Evolutionary conservation across 2,888 invertebrate genomes (phyloP).

Genomic region (Gortyna flavago): DNA sequence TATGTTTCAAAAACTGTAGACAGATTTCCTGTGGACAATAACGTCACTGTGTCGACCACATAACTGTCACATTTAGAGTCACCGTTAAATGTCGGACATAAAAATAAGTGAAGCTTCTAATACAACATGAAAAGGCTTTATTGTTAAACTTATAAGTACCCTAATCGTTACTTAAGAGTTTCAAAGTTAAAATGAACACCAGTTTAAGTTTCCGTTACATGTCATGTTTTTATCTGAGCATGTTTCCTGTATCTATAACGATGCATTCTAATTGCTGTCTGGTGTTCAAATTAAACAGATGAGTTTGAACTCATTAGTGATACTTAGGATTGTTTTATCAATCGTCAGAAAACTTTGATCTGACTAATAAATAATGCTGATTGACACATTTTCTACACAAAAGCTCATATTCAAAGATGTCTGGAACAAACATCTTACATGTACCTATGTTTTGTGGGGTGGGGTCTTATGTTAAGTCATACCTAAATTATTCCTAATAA

Average conservation of each 20-base stretch:
- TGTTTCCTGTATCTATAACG: conserved; percentile 55
- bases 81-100: conserved; percentile 62
- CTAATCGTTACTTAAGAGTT: conserved; percentile 51
- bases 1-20: conserved; percentile 43
- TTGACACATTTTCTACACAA: not conserved
- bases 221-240: conserved; percentile 53
- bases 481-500: too few species aligned
- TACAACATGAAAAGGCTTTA: conserved; percentile 66
- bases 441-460: too few species aligned
- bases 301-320: not conserved
- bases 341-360: too few species aligned
- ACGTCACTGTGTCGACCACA: conserved; percentile 46
- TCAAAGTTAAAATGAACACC: conserved; percentile 43
- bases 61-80: conserved; percentile 54
- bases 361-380: not conserved
- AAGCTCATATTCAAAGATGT: not conserved
- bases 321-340: not conserved
- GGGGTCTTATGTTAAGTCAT: not conserved
- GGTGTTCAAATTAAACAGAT: conserved; percentile 48
- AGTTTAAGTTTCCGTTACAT: conserved; percentile 59
- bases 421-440: not conserved
- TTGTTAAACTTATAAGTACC: conserved; percentile 55
- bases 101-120: conserved; percentile 65
- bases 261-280: conserved; percentile 45
- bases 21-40: conserved; percentile 43